A percentile compares a stretch with the other conserved stretches of the same genome.
Evolutionary conservation across 2,797 vertebrate species (phyloP).

Genomic region (Amniataba percoides): DNA sequence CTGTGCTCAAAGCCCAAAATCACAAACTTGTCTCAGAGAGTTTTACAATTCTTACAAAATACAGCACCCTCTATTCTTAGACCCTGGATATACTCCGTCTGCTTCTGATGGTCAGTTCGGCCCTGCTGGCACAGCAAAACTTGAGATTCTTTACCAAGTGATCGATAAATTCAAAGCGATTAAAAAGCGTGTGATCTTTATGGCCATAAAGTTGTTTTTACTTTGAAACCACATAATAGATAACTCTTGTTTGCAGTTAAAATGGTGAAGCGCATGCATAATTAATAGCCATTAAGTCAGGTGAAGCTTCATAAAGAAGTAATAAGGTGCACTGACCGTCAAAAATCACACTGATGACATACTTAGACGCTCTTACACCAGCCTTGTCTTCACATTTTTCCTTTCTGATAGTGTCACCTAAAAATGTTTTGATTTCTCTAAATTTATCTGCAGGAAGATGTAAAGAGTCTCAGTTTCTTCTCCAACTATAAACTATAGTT

Average conservation of each 20-base stretch:
- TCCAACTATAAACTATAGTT: slow-evolving; percentile 26
- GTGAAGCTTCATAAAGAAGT: slow-evolving; percentile 21
- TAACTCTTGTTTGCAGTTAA: not conserved
- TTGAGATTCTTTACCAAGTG: slow-evolving; percentile 12
- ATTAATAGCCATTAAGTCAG: slow-evolving; percentile 40
- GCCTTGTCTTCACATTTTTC: not conserved
- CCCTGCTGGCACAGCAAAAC: slow-evolving; percentile 32
- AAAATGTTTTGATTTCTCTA: slow-evolving; percentile 13
- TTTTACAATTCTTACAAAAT: slow-evolving; percentile 9
- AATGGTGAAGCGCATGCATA: slow-evolving; percentile 31
- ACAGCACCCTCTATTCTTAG: slow-evolving; percentile 16
- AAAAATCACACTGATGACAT: slow-evolving; percentile 24
- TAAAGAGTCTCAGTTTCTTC: not conserved
- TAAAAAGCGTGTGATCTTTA: not conserved
- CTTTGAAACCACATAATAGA: not conserved
- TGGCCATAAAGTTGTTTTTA: not conserved
- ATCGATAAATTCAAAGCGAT: slow-evolving; percentile 30
- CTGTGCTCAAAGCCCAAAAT: not conserved
- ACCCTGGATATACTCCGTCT: slow-evolving; percentile 1
- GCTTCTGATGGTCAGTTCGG: not conserved
- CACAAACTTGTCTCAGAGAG: not conserved
- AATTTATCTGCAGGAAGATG: slow-evolving; percentile 9
- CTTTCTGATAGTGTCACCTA: not conserved
- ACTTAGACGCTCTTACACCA: not conserved
- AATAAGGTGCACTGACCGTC: slow-evolving; percentile 16